Percentiles rank a stretch among this genome's conserved stretches.
These are phyloP conservation scores for Harpagoxenus sublaevis DNA, from an alignment of 2,888 invertebrate genomes.

Conservation along the genomic window DNA sequence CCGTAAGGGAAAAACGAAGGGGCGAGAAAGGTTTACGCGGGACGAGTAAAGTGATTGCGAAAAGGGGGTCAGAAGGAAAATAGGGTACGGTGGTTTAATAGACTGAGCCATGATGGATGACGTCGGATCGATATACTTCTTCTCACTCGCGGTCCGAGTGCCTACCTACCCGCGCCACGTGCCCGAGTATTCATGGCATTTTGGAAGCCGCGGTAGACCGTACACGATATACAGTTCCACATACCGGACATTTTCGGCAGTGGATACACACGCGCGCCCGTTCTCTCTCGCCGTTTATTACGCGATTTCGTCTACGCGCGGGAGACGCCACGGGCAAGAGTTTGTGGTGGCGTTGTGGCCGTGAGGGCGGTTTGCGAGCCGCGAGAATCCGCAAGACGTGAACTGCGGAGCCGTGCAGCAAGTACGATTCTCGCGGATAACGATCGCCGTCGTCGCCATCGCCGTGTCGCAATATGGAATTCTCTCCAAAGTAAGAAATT, in stretches of 20 bases:
- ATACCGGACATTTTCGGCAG: slow-evolving; percentile 73
- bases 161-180: slow-evolving; percentile 47
- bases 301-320: slow-evolving; percentile 64
- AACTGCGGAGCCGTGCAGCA: slow-evolving; percentile 35
- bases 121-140: slow-evolving; percentile 80
- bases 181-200: slow-evolving; percentile 68
- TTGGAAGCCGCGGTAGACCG: slow-evolving; percentile 65
- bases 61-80: slow-evolving; percentile 75
- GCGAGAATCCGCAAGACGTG: background rate
- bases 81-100: slow-evolving; percentile 81
- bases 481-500: slow-evolving; percentile 69
- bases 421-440: slow-evolving; percentile 62
- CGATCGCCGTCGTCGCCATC: slow-evolving; percentile 67
- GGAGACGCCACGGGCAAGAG: slow-evolving; percentile 60
- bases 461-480: slow-evolving; percentile 65
- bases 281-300: slow-evolving; percentile 69
- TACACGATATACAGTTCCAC: slow-evolving; percentile 62
- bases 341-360: slow-evolving; percentile 56
- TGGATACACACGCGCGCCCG: slow-evolving; percentile 58
- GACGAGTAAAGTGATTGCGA: slow-evolving; percentile 81
- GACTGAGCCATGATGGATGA: slow-evolving; percentile 83
- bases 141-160: slow-evolving; percentile 55
- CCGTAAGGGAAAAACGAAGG: background rate
- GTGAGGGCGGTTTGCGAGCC: background rate
- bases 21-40: slow-evolving; percentile 48